Evolutionary conservation across 2,113 vertebrate genomes (phyloP), one percentile per base, ranked within the genome.

Genomic region (Oostethus manadensis): DNA sequence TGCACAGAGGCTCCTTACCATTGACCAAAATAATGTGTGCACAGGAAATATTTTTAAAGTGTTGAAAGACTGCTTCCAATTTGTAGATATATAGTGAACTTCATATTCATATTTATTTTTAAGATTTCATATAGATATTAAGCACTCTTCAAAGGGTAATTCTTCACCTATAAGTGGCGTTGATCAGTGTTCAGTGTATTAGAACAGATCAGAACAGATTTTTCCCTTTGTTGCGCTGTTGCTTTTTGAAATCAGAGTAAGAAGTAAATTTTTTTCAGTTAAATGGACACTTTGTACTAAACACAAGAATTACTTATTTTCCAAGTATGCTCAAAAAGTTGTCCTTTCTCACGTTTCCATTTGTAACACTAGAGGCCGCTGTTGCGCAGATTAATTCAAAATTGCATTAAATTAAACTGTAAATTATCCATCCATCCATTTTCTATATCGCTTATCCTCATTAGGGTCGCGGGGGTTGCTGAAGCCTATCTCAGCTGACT

Each of bases 21-120:
- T 62, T 50, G 72, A 76, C 68, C 68, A 74, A 62, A 57, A 54
- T 51, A 61, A 33, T 54, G 44, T 60, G 60, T 60, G 62, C 60
- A 50, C 23, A 20, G 40, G 21, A 42, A 17, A n/a, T 26, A 11
- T 14, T 65, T 62, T 55, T 14, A 54, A 45, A 8, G 18, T 33
- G 23, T 22, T 61, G 69, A 22, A 2, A 49, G 55, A 60, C 66
- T 50, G n/a, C 68, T 62, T 54, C 8, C 10, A 23, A 56, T 40
- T 33, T 77, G 73, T 76, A 77, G 67, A 79, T 74, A 71, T 70
- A 55, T 73, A 48, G 72, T 76, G 42, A 70, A 54, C 59, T 83
- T 76, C 68, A 73, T 60, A 76, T 69, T 67, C 81, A 74, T 84
- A 83, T 88, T 86, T 84, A 84, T 83, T 84, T 74, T 64, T 62